A percentile compares a stretch with the other conserved stretches of the same genome.
phyloP scores from a whole-genome alignment of 2,113 vertebrate species.

The Buteo buteo region DNA sequence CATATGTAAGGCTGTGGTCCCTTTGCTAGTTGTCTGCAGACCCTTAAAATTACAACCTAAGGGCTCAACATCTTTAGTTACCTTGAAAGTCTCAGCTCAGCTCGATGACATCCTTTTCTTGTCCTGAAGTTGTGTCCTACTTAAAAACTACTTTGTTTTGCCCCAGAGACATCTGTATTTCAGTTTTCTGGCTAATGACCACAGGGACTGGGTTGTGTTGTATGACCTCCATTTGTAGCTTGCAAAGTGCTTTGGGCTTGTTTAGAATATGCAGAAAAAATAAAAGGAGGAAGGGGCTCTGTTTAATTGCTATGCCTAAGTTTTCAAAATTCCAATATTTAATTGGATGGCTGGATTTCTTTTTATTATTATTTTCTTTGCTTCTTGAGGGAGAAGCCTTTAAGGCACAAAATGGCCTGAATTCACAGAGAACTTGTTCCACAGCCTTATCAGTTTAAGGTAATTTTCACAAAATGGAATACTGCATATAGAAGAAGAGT shows the following conservation, averaged over 20 bases:
- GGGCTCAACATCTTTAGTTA: background rate
- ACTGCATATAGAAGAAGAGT: background rate
- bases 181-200: conserved; percentile 59
- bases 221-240: conserved; percentile 19
- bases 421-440: background rate
- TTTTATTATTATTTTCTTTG: background rate
- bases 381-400: background rate
- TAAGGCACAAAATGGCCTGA: background rate
- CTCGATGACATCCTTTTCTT: background rate
- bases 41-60: background rate
- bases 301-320: background rate
- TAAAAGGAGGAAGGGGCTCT: background rate
- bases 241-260: background rate
- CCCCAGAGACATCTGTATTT: conserved; percentile 46
- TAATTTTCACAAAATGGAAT: background rate
- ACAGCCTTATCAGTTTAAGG: background rate
- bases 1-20: background rate
- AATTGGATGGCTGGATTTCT: background rate
- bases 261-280: background rate
- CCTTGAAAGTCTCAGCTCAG: background rate
- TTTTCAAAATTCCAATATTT: conserved; percentile 21
- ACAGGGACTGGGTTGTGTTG: conserved; percentile 28
- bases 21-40: background rate
- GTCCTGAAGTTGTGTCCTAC: conserved; percentile 49
- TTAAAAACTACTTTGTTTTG: conserved; percentile 50